phyloP scores from a whole-genome alignment of 2,113 vertebrate genomes.

The Chunga burmeisteri region DNA sequence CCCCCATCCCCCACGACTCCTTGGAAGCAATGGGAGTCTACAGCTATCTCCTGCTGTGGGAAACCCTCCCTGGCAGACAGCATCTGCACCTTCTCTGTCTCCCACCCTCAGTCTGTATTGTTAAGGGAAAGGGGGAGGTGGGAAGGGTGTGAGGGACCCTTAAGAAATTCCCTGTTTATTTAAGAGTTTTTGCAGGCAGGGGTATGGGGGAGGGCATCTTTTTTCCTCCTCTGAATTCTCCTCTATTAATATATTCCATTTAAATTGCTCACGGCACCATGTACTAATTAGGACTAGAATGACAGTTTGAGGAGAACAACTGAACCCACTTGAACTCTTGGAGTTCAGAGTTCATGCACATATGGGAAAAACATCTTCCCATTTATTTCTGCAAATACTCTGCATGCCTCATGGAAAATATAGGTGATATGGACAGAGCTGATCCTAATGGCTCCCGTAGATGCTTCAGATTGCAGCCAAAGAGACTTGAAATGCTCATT shows the following conservation, averaged over 20 bases:
- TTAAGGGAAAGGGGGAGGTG: constrained; percentile 50
- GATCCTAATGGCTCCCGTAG: not conserved
- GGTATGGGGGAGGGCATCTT: constrained; percentile 24
- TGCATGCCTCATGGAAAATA: constrained; percentile 22
- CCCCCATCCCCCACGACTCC: not conserved
- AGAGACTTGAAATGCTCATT: constrained; percentile 8
- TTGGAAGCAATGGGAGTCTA: constrained; percentile 18
- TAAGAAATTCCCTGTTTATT: constrained; percentile 66
- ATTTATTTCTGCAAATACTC: constrained; percentile 63
- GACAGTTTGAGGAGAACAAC: constrained; percentile 37
- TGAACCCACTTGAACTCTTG: constrained; percentile 43
- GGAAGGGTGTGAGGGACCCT: constrained; percentile 56
- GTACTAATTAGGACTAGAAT: constrained; percentile 52
- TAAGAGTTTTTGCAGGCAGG: constrained; percentile 55
- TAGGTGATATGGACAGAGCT: constrained; percentile 30
- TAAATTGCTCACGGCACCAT: constrained; percentile 66
- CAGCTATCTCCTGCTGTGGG: constrained; percentile 42
- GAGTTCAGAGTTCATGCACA: constrained; percentile 49
- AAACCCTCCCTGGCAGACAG: constrained; percentile 51
- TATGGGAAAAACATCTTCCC: constrained; percentile 53
- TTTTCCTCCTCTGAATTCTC: constrained; percentile 61
- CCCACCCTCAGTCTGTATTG: constrained; percentile 61
- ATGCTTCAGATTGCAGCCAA: not conserved
- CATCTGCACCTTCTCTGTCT: constrained; percentile 20
- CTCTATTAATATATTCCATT: constrained; percentile 72